phyloP scores from a whole-genome alignment of 2,113 vertebrate species.

The Poecilia latipinna region DNA sequence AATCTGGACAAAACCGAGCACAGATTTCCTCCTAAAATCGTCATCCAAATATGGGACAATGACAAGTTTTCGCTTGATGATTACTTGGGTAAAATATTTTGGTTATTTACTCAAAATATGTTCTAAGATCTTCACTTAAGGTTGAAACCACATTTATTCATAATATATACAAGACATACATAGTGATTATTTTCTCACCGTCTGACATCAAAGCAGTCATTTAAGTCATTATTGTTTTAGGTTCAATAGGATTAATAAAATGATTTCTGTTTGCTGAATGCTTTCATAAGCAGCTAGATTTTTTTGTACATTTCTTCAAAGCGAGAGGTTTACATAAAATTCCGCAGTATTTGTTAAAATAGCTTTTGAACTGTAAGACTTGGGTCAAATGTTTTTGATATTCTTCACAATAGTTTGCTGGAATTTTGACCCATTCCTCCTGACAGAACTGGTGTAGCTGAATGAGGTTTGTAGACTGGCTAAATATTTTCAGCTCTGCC shows the following conservation, averaged over 20 bases:
- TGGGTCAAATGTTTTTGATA: too few relatives aligned
- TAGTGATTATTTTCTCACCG: not conserved
- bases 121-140: not conserved
- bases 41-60: constrained; percentile 98
- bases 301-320: too few relatives aligned
- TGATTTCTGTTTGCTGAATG: not conserved
- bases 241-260: not conserved
- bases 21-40: constrained; percentile 90
- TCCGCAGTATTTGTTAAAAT: too few relatives aligned
- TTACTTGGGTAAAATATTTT: constrained; percentile 87
- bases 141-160: not conserved
- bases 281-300: too few relatives aligned
- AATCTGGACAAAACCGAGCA: constrained; percentile 97
- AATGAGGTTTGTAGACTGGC: too few relatives aligned
- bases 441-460: too few relatives aligned
- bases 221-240: not conserved
- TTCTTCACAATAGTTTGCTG: too few relatives aligned
- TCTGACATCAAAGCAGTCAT: too few relatives aligned
- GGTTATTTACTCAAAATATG: not conserved
- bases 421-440: too few relatives aligned
- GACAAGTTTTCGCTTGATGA: constrained; percentile 99
- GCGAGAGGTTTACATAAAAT: too few relatives aligned
- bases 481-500: too few relatives aligned
- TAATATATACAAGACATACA: not conserved
- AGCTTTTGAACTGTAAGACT: too few relatives aligned